Base-by-base conservation (phyloP, 2,113 vertebrate species). In the Nerophis ophidion region DNA sequence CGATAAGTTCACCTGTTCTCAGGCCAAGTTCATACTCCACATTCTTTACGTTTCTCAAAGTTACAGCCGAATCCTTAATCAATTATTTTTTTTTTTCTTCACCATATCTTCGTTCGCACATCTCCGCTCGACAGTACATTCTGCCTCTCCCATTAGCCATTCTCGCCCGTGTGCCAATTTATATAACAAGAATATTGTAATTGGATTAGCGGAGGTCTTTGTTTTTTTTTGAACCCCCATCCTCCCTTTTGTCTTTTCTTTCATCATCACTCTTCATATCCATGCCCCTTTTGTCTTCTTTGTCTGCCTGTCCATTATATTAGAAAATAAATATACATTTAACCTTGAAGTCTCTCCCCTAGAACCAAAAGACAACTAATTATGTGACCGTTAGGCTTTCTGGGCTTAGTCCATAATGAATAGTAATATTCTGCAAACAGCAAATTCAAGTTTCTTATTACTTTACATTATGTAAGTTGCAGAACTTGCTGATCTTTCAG, bases 1-100 rank as follows among this genome's bases (percentile, higher is more conserved):
- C 38, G 57, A 55, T 74, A 68, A 79, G 61, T 69, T 62, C 35
- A 5, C 66, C 69, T 63, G 58, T 61, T 77, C 74, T 16, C 57
- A 79, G 78, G 72, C 68, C 71, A 71, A 74, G 81, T 76, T 71
- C 70, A 74, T 57, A 33, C 34, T 2, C 16, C 63, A 57, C 65
- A 48, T 52, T 59, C 61, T 77, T 75, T 74, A 75, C 74, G 74
- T 79, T 57, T 76, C 66, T 70, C 75, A 80, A 80, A 83, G 81
- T 80, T 80, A 83, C 11, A 61, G 16, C 77, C 81, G 76, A 74
- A 75, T 76, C 52, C 59, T 36, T 81, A 74, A 80, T 76, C 67
- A 61, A 58, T 40, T 66, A 63, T 66, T 61, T 40, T 65, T 74
- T 61, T 58, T 68, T 66, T 50, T 59, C 12, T 69, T 12, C 56